These are phyloP conservation scores for Nephrotoma appendiculata DNA, from an alignment of 2,888 invertebrate genomes.

Conservation along the genomic window DNA sequence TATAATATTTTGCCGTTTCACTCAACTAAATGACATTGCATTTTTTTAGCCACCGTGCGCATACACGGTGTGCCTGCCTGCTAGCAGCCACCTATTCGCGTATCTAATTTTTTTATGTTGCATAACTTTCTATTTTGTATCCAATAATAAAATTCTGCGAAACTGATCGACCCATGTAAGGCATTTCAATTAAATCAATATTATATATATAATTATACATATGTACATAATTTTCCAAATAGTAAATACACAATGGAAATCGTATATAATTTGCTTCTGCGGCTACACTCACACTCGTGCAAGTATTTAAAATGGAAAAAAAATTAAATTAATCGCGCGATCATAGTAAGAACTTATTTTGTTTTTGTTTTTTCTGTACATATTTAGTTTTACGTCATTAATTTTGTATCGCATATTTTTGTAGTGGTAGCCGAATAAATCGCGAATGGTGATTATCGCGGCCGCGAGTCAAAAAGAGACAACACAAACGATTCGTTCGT, in stretches of 20 bases:
- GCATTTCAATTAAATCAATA: not conserved
- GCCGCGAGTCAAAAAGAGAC: not conserved
- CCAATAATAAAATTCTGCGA: not conserved
- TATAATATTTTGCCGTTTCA: not conserved
- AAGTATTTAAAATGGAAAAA: not conserved
- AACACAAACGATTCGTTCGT: not conserved
- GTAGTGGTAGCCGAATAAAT: not conserved
- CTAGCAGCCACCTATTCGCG: not conserved
- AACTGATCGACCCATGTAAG: not conserved
- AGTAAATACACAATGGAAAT: not conserved
- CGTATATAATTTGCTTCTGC: not conserved
- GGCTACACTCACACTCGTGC: not conserved
- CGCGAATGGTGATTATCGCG: not conserved
- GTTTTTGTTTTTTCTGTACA: not conserved
- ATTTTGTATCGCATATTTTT: conserved; percentile 11
- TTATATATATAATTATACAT: not conserved
- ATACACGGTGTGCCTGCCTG: not conserved
- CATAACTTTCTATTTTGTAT: not conserved
- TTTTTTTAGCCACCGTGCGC: too few relatives aligned
- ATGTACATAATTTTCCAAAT: not conserved
- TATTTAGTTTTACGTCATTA: not conserved
- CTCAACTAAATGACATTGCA: not conserved
- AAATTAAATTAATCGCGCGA: not conserved
- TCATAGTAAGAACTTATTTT: not conserved
- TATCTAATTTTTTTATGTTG: not conserved